Conservation (phyloP, 35 echinoderm and acorn worm species). For the Lytechinus variegatus region DNA sequence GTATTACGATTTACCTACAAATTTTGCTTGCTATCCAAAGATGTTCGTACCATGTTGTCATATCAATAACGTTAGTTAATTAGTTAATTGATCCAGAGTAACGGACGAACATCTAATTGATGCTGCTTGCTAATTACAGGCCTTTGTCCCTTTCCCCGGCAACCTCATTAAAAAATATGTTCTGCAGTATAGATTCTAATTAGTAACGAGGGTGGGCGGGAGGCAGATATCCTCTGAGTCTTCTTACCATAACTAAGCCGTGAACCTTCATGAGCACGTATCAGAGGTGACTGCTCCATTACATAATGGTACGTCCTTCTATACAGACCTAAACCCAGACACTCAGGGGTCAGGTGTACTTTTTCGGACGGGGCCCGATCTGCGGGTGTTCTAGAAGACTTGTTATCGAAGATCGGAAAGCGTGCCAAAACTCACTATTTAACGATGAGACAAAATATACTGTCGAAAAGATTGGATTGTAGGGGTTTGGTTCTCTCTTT, state of each 20-base stretch:
- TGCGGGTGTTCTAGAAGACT: background rate
- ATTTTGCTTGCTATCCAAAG: background rate
- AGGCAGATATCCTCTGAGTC: background rate
- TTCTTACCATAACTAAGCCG: background rate
- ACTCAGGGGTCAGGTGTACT: background rate
- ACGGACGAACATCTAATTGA: constrained; percentile 16
- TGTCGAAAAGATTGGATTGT: background rate
- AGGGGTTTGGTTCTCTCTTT: background rate
- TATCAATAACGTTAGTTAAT: constrained; percentile 25
- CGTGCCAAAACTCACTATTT: background rate
- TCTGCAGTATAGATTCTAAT: background rate
- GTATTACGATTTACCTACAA: background rate
- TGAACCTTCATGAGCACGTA: background rate
- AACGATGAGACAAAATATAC: background rate
- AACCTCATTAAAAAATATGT: background rate
- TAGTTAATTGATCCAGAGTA: constrained; percentile 36
- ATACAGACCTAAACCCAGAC: background rate
- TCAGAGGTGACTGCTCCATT: background rate
- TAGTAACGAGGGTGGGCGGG: background rate
- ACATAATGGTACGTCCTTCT: background rate
- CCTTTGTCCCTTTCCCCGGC: background rate
- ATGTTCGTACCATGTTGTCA: background rate
- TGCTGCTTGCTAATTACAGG: constrained; percentile 32
- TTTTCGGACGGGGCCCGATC: background rate
- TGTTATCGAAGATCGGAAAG: background rate